Evolutionary conservation across 2,797 vertebrate genomes (phyloP).

Genomic region (Parauchenoglanis ngamensis): DNA sequence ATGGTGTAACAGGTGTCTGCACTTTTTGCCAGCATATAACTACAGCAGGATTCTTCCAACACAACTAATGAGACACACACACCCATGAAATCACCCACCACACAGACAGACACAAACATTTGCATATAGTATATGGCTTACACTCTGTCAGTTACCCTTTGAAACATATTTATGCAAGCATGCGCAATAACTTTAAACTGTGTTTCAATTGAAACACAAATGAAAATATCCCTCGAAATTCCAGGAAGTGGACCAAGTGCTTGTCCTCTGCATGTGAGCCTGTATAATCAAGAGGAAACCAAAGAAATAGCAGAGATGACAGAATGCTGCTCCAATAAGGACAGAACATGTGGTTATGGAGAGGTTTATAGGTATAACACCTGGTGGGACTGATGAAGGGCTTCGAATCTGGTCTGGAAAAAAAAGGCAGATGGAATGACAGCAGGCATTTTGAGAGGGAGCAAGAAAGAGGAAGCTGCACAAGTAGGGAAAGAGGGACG

Average conservation of each 20-base stretch:
- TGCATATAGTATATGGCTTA: neutral
- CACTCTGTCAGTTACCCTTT: neutral
- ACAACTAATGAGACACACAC: slow-evolving; percentile 34
- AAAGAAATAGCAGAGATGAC: neutral
- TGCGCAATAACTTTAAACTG: neutral
- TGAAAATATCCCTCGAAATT: neutral
- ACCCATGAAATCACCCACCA: slow-evolving; percentile 29
- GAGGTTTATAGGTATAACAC: slow-evolving; percentile 41
- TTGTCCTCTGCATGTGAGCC: neutral
- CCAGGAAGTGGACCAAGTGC: neutral
- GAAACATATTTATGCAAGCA: slow-evolving; percentile 6
- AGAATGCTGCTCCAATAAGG: slow-evolving; percentile 12
- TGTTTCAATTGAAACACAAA: neutral
- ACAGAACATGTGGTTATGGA: slow-evolving; percentile 27
- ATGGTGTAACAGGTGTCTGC: slow-evolving; percentile 47
- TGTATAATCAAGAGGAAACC: slow-evolving; percentile 5
- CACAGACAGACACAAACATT: neutral
- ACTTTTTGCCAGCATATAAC: slow-evolving; percentile 38
- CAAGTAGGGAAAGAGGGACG: slow-evolving; percentile 27
- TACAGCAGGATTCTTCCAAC: slow-evolving; percentile 38
- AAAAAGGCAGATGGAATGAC: slow-evolving; percentile 51
- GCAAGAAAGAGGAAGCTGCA: slow-evolving; percentile 37
- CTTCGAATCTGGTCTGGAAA: slow-evolving; percentile 40
- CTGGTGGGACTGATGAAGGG: slow-evolving; percentile 44
- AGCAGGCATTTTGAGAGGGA: slow-evolving; percentile 45